Conservation (phyloP, 1,140 invertebrate genomes). For the Solenopsis invicta region DNA sequence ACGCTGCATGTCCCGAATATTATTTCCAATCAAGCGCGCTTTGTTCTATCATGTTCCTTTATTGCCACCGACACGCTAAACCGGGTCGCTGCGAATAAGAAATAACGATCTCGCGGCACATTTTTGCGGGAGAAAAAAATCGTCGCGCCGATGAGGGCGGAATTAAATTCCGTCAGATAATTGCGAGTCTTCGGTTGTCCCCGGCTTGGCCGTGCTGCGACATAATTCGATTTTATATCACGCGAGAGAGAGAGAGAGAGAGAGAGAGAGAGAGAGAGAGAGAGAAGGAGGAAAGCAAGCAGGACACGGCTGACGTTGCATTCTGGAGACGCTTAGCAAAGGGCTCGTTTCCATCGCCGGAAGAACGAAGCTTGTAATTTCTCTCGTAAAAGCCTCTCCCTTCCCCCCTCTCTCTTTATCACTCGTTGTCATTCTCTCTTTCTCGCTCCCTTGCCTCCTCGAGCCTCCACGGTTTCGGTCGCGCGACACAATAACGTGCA, state of each 20-base stretch:
- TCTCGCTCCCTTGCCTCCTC: neutral
- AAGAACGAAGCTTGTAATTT: slow-evolving; percentile 46
- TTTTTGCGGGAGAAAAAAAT: slow-evolving; percentile 40
- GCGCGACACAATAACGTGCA: slow-evolving; percentile 52
- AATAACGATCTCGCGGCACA: slow-evolving; percentile 10
- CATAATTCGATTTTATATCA: slow-evolving; percentile 65
- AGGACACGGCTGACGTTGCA: neutral
- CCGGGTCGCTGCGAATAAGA: slow-evolving; percentile 29
- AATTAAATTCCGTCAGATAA: slow-evolving; percentile 72
- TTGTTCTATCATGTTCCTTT: slow-evolving; percentile 24
- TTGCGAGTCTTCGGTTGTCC: slow-evolving; percentile 66
- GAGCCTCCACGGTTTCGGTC: slow-evolving; percentile 29
- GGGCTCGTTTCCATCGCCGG: slow-evolving; percentile 4
- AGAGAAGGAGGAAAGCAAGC: neutral
- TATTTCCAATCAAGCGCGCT: neutral
- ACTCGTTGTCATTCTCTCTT: neutral
- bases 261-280: no score
- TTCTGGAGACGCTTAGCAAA: neutral
- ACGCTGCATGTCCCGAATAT: slow-evolving; percentile 5
- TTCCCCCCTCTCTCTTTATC: neutral
- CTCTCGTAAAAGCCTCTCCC: neutral
- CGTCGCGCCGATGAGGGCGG: slow-evolving; percentile 38
- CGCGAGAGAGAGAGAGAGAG: neutral
- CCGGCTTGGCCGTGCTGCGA: slow-evolving; percentile 33
- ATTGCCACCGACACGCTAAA: slow-evolving; percentile 13